phyloP scores from a whole-genome alignment of 2,113 vertebrate genomes.

The Tachycineta bicolor region DNA sequence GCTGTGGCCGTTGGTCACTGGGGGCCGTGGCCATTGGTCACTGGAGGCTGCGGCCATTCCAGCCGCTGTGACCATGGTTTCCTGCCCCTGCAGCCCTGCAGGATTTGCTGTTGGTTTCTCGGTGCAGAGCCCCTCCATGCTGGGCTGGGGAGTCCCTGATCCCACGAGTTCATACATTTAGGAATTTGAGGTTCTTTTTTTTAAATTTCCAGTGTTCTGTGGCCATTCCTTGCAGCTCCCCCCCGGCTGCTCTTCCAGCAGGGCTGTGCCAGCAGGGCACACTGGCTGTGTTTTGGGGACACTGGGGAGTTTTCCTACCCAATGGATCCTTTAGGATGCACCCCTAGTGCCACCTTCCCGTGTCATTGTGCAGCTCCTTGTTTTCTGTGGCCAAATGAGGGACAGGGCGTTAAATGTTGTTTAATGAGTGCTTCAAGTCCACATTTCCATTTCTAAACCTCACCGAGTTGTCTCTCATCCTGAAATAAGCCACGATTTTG shows the following conservation, averaged over 20 bases:
- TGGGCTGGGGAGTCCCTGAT: background rate
- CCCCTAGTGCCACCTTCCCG: rapidly evolving
- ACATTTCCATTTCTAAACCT: background rate
- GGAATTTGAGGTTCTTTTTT: background rate
- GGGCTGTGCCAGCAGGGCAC: background rate
- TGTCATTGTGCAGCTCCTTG: too few relatives aligned
- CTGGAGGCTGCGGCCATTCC: background rate
- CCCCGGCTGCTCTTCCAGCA: background rate
- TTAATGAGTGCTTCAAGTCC: background rate
- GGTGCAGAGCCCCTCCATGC: background rate
- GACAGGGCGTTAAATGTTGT: background rate
- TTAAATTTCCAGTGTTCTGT: background rate
- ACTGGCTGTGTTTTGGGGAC: background rate
- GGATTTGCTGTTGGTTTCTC: background rate
- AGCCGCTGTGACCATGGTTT: background rate
- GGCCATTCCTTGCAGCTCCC: background rate
- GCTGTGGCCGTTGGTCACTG: background rate
- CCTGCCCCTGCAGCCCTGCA: background rate
- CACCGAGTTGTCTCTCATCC: background rate
- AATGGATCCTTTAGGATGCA: background rate
- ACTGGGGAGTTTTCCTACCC: background rate
- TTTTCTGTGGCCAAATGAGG: background rate
- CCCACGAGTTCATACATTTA: too few relatives aligned
- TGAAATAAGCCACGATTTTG: background rate
- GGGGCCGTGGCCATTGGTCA: background rate